Conservation (phyloP, 2,888 invertebrate genomes). For the Drepana falcataria region DNA sequence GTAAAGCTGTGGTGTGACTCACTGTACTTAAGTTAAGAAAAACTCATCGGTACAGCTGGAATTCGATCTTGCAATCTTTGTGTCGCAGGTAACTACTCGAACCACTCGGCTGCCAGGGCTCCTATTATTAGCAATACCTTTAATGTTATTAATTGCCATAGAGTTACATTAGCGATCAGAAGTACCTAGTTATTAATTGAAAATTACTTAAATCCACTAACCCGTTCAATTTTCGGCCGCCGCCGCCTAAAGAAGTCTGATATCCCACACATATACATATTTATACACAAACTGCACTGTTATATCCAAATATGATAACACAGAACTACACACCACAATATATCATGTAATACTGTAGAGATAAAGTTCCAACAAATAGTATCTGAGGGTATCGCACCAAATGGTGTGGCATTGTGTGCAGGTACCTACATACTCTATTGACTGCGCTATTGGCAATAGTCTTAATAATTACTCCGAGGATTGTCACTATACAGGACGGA, state of each 20-base stretch:
- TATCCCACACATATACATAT: conserved; percentile 62
- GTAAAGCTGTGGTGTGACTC: too few species aligned
- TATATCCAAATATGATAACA: neutral
- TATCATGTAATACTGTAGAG: conserved; percentile 5
- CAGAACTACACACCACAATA: neutral
- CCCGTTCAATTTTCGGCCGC: conserved; percentile 51
- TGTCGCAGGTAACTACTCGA: too few species aligned
- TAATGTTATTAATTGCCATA: too few species aligned
- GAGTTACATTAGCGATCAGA: too few species aligned
- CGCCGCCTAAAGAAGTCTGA: conserved; percentile 56
- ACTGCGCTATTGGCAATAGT: conserved; percentile 13
- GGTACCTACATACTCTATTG: neutral
- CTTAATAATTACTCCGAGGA: conserved; percentile 20
- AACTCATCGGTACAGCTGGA: too few species aligned
- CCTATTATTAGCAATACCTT: too few species aligned
- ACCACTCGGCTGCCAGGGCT: too few species aligned
- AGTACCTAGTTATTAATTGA: too few species aligned
- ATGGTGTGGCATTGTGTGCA: conserved; percentile 27
- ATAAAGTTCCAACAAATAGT: conserved; percentile 14
- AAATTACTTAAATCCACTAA: conserved; percentile 25
- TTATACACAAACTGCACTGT: neutral
- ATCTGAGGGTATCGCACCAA: conserved; percentile 29
- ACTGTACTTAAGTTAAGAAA: too few species aligned
- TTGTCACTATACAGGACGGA: conserved; percentile 6
- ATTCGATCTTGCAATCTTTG: too few species aligned